These are phyloP conservation scores for Ceraclea dissimilis DNA, from an alignment of 2,888 invertebrate genomes.

Conservation along the genomic window DNA sequence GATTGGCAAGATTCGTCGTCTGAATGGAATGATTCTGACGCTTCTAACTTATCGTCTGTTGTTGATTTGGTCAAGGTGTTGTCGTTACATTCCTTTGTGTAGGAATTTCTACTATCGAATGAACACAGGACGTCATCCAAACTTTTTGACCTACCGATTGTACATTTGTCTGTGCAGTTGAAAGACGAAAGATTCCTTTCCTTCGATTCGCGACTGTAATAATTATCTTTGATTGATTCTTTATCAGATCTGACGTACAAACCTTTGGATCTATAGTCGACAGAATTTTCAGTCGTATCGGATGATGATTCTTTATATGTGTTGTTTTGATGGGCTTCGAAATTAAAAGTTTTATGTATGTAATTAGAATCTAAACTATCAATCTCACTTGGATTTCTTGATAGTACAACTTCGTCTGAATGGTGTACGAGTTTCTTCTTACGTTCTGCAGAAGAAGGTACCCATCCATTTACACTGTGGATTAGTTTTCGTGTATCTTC, in stretches of 20 bases:
- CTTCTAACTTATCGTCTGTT: neutral
- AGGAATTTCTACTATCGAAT: neutral
- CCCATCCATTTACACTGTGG: neutral
- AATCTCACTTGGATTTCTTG: slow-evolving; percentile 48
- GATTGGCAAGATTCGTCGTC: slow-evolving; percentile 33
- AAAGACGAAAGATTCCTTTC: slow-evolving; percentile 29
- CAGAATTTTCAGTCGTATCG: slow-evolving; percentile 35
- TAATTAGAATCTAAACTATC: slow-evolving; percentile 53
- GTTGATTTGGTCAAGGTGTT: neutral
- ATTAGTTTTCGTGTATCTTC: slow-evolving; percentile 1
- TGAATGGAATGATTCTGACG: slow-evolving; percentile 36
- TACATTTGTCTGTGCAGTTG: neutral
- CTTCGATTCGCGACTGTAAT: slow-evolving; percentile 36
- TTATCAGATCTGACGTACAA: slow-evolving; percentile 32
- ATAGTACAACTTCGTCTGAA: slow-evolving; percentile 46
- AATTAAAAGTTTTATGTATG: slow-evolving; percentile 49
- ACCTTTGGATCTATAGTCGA: slow-evolving; percentile 29
- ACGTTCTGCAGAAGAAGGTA: neutral
- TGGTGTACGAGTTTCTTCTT: slow-evolving; percentile 29
- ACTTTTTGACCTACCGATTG: neutral
- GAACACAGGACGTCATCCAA: neutral
- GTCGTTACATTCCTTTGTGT: neutral
- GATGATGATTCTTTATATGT: slow-evolving; percentile 43
- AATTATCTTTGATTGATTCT: slow-evolving; percentile 17
- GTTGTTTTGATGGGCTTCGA: slow-evolving; percentile 41